A percentile compares a stretch with the other conserved stretches of the same genome.
Conservation (phyloP, 2,113 vertebrate species). For the Thryonomys swinderianus region DNA sequence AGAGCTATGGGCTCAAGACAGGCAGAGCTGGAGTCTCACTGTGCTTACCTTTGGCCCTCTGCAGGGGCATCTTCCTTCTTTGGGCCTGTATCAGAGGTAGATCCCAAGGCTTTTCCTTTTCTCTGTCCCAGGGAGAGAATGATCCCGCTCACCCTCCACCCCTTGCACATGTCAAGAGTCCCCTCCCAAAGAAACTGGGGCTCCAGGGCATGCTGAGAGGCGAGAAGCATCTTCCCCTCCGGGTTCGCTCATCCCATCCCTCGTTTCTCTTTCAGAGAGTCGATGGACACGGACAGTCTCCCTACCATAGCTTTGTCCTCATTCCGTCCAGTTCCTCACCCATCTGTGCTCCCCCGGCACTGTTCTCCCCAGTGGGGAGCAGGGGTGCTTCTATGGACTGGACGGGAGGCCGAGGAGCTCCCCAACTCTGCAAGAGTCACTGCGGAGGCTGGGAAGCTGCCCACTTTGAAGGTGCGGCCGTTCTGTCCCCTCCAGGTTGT, state of each 20-base stretch:
- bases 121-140: conserved; percentile 42
- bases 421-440: conserved; percentile 53
- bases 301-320: neutral
- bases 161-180: no score
- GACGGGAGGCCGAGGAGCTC: neutral
- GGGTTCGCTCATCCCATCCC: no score
- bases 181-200: neutral
- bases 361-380: conserved; percentile 23
- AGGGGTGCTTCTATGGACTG: conserved; percentile 39
- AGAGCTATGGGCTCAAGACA: neutral
- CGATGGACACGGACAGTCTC: neutral
- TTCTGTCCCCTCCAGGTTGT: conserved; percentile 94
- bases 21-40: neutral
- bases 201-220: neutral
- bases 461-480: conserved; percentile 87
- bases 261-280: neutral
- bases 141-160: neutral
- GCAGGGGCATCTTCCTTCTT: conserved; percentile 33
- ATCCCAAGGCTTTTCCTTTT: conserved; percentile 39
- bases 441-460: conserved; percentile 88
- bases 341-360: conserved; percentile 82
- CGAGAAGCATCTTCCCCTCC: neutral
- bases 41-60: conserved; percentile 43
- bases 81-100: neutral
- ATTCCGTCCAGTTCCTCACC: conserved; percentile 82